These are phyloP conservation scores for Sylvietta virens DNA, from an alignment of 2,113 vertebrate species.

Conservation along the genomic window DNA sequence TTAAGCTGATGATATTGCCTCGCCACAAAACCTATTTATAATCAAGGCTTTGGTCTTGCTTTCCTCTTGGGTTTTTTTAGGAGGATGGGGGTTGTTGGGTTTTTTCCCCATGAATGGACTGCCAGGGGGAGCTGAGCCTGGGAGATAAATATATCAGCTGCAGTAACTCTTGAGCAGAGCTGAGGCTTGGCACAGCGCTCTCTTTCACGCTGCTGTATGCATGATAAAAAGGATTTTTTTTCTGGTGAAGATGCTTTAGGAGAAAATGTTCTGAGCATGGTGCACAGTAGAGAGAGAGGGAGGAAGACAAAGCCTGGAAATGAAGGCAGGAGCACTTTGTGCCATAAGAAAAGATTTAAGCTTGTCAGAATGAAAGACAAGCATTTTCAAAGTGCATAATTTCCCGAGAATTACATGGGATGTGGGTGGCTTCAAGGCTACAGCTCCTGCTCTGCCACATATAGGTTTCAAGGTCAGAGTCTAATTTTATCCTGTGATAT, in stretches of 20 bases:
- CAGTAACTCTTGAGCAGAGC: not conserved
- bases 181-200: not conserved
- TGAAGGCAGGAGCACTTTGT: not conserved
- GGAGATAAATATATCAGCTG: not conserved
- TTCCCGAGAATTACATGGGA: not conserved
- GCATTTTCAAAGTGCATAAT: not conserved
- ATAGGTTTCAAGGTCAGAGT: conserved; percentile 2
- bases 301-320: not conserved
- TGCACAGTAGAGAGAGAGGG: not conserved
- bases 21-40: not conserved
- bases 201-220: not conserved
- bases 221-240: conserved; percentile 23
- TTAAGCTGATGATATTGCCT: not conserved
- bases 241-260: not conserved
- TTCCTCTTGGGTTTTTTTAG: not conserved
- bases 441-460: not conserved
- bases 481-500: conserved; percentile 27
- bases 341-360: not conserved
- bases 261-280: not conserved
- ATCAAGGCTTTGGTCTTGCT: not conserved
- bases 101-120: not conserved
- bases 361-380: not conserved
- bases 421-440: conserved; percentile 26
- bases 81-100: not conserved
- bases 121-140: not conserved